Conservation (phyloP, 1,140 invertebrate genomes). For the Papilio machaon region DNA sequence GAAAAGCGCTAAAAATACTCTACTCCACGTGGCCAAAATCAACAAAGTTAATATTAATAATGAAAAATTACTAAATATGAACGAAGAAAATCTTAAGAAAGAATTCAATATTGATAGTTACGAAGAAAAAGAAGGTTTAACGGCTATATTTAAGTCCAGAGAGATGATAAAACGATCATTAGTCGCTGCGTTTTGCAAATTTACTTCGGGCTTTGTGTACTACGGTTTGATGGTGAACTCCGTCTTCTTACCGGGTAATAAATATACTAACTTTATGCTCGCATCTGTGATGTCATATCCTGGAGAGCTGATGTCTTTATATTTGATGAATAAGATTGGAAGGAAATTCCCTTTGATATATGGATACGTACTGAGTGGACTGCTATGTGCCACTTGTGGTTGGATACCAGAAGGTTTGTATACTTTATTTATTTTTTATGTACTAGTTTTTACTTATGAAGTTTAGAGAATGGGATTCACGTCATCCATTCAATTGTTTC, state of each 20-base stretch:
- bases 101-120: slow-evolving; percentile 52
- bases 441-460: neutral
- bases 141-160: slow-evolving; percentile 55
- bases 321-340: slow-evolving; percentile 85
- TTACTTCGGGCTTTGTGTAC: slow-evolving; percentile 87
- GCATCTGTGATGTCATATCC: slow-evolving; percentile 87
- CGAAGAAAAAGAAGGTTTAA: slow-evolving; percentile 51
- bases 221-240: slow-evolving; percentile 91
- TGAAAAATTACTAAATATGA: slow-evolving; percentile 53
- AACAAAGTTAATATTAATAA: slow-evolving; percentile 80
- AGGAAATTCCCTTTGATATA: slow-evolving; percentile 82
- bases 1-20: slow-evolving; percentile 83
- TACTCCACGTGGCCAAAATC: slow-evolving; percentile 83
- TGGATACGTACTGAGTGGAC: slow-evolving; percentile 83
- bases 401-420: slow-evolving; percentile 61
- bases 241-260: slow-evolving; percentile 86
- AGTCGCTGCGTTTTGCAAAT: slow-evolving; percentile 82
- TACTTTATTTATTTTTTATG: slow-evolving; percentile 35
- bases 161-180: slow-evolving; percentile 60
- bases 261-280: slow-evolving; percentile 86
- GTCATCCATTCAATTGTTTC: neutral
- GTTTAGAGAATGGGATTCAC: no score
- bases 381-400: slow-evolving; percentile 52
- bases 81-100: slow-evolving; percentile 54
- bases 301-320: slow-evolving; percentile 85